Percentiles rank a stretch among this genome's conserved stretches.
Evolutionary conservation across 1,140 invertebrate genomes (phyloP).

Genomic region (Nasonia giraulti): DNA sequence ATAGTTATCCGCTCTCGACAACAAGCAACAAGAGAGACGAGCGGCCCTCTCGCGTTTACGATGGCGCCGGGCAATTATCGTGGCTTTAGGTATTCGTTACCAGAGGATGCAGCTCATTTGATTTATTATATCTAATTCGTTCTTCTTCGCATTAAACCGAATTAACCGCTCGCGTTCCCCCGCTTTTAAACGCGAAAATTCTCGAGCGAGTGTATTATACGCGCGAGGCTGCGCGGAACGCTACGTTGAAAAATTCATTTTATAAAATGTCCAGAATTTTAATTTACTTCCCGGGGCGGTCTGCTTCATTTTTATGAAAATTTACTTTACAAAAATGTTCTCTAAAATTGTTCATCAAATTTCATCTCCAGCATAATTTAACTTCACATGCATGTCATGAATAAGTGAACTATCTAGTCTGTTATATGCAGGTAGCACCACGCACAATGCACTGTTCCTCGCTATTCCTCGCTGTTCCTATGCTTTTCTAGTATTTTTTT

Average conservation of each 20-base stretch:
- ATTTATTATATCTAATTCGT: neutral
- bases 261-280: constrained; percentile 1
- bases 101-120: neutral
- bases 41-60: neutral
- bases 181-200: neutral
- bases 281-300: neutral
- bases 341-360: no score
- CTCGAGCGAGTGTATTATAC: neutral
- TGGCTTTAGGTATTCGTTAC: constrained; percentile 9
- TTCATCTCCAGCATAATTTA: no score
- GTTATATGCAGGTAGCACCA: no score
- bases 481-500: no score
- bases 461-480: no score
- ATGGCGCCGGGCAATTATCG: neutral
- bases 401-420: no score
- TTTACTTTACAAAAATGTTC: neutral
- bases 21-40: neutral
- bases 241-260: neutral
- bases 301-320: neutral
- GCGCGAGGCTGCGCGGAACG: no score
- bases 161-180: neutral
- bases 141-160: neutral
- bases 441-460: no score
- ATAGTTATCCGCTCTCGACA: neutral
- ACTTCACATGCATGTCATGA: no score